Evolutionary conservation across 2,797 vertebrate genomes (phyloP).

Genomic region (Falco columbarius): DNA sequence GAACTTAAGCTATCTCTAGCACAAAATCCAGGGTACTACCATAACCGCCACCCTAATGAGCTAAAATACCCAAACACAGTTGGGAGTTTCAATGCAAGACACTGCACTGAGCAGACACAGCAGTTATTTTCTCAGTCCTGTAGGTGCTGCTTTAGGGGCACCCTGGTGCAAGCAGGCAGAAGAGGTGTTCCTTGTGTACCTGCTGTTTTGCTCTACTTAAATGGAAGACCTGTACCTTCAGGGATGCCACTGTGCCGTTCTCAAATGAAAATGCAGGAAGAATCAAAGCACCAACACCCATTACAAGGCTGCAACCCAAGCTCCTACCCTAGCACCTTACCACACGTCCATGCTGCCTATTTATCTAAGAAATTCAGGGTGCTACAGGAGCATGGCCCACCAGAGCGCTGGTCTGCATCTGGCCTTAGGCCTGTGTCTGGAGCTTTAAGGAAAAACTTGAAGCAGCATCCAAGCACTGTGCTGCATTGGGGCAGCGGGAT

Average conservation of each 20-base stretch:
- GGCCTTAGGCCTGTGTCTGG: not conserved
- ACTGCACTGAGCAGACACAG: rapidly evolving
- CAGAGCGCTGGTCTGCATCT: not conserved
- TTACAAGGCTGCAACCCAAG: not conserved
- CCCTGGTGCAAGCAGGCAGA: rapidly evolving
- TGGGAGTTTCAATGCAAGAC: not conserved
- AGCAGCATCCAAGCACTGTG: not conserved
- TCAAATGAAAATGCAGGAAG: not conserved
- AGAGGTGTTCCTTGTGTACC: rapidly evolving
- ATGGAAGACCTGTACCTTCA: not conserved
- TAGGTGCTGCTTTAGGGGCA: not conserved
- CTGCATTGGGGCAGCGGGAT: not conserved
- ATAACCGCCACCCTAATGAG: not conserved
- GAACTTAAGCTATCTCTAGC: not conserved
- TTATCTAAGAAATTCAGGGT: not conserved
- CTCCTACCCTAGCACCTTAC: not conserved
- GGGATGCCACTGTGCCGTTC: not conserved
- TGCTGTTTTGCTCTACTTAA: rapidly evolving
- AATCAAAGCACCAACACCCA: not conserved
- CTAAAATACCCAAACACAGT: not conserved
- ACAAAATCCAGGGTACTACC: not conserved
- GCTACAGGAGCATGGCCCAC: rapidly evolving
- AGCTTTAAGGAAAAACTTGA: not conserved
- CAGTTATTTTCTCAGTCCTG: too few relatives aligned
- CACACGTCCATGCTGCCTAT: rapidly evolving